Evolutionary conservation across 1,140 invertebrate species (phyloP).

Genomic region (Trypoxylus dichotomus): DNA sequence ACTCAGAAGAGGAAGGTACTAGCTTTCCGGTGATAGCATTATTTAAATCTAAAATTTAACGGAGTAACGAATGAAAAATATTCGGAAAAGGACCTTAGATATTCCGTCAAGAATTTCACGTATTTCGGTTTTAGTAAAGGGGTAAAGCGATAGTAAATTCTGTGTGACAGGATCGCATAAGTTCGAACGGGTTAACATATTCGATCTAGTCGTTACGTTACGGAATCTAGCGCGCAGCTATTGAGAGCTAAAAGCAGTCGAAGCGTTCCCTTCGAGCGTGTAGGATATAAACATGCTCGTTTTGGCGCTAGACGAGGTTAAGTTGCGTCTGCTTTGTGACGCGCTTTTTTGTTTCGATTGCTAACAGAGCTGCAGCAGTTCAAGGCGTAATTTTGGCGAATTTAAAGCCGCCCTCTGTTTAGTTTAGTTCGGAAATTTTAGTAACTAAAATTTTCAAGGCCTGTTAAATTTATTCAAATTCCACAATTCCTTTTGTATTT

Average conservation of each 20-base stretch:
- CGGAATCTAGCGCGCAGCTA: no score
- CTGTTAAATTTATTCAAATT: no score
- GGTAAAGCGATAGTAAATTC: slow-evolving; percentile 16
- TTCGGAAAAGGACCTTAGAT: neutral
- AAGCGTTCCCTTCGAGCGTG: neutral
- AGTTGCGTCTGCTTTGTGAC: neutral
- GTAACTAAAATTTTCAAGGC: no score
- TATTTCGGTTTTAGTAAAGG: neutral
- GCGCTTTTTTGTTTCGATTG: neutral
- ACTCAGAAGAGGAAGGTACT: neutral
- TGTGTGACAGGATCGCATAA: neutral
- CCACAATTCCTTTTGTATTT: no score
- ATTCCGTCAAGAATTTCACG: slow-evolving; percentile 8
- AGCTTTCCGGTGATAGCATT: neutral
- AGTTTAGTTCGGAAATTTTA: no score
- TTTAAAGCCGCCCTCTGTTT: no score
- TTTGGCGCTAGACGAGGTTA: neutral
- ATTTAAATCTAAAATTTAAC: neutral
- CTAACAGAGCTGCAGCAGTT: neutral
- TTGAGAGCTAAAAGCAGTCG: neutral
- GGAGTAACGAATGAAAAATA: neutral
- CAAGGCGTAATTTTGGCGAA: neutral
- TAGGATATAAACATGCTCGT: neutral
- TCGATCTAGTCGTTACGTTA: no score
- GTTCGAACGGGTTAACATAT: neutral